Base-by-base conservation (phyloP, 1,140 invertebrate species). In the Bombus vancouverensis region DNA sequence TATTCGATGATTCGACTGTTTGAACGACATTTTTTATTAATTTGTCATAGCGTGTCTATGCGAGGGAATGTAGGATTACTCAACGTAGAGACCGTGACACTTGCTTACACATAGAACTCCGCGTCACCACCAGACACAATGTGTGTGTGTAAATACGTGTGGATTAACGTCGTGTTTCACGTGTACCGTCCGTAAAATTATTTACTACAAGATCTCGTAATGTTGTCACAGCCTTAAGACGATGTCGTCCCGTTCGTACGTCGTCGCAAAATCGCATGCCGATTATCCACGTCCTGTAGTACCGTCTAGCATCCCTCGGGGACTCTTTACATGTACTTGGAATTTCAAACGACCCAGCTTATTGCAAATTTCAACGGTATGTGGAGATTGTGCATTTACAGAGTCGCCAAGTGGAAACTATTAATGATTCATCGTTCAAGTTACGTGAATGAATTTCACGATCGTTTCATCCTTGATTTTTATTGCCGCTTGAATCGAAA, bases 161-260 rank as follows among this genome's bases (percentile, higher is more conserved):
- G 79, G 68, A 81, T 81, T 57, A 81, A 81, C 66, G 47, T 71
- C 68, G 68, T 34, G n/a, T 81, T 81, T 59, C 66, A 72, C 68
- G 42, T 80, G 42, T 25, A 32, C 32, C 59, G 65, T n/a, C 39
- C 72, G 44, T 57, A 47, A 72, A 81, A 81, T 81, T 72, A 72
- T 81, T 81, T 72, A 72, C 68, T 39, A 72, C 34, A 6, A 34
- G n/a, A 22, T 18, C 68, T 72, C 28, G 68, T 59, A 42, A 72
- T 37, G 15, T 47, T 81, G 66, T 32, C 44, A 57, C 42, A 39
- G 34, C 10, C 28, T 70, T 71, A 39, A 78, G n/a, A 44, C 22
- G 34, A 68, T 10, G 34, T 25, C n/a, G 34, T 42, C 1, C 25
- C 34, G 34, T 47, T n/a, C 28, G n/a, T n/a, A 78, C 5, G 39